These are phyloP conservation scores for Leptopterna dolabrata DNA, from an alignment of 2,888 invertebrate genomes.

Conservation along the genomic window DNA sequence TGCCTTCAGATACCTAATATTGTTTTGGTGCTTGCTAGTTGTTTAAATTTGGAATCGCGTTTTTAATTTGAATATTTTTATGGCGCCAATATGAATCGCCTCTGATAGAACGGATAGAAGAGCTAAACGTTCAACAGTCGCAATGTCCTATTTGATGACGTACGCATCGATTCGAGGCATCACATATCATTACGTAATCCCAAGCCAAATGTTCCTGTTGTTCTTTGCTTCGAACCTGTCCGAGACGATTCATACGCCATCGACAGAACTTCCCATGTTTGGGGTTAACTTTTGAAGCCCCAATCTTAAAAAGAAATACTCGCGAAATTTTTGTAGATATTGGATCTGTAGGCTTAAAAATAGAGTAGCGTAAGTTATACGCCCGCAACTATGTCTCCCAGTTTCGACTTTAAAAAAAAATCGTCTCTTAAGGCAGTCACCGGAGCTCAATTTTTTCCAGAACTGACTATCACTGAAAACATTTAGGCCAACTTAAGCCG, in stretches of 20 bases:
- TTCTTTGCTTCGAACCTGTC: not conserved
- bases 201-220: not conserved
- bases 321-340: no score
- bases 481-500: not conserved
- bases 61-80: not conserved
- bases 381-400: not conserved
- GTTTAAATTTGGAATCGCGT: not conserved
- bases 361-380: not conserved
- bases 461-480: not conserved
- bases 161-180: not conserved
- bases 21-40: not conserved
- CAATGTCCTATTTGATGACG: not conserved
- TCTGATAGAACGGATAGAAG: not conserved
- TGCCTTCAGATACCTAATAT: slow-evolving; percentile 1
- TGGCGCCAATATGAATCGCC: not conserved
- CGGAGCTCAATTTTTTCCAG: slow-evolving; percentile 11
- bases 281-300: not conserved
- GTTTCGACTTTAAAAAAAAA: not conserved
- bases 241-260: not conserved
- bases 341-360: not conserved
- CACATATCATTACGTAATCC: not conserved
- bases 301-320: not conserved
- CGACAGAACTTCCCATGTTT: not conserved
- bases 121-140: not conserved
- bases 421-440: not conserved